A percentile compares a stretch with the other conserved stretches of the same genome.
These are phyloP conservation scores for Periparus ater DNA, from an alignment of 2,797 vertebrate genomes.

Conservation along the genomic window DNA sequence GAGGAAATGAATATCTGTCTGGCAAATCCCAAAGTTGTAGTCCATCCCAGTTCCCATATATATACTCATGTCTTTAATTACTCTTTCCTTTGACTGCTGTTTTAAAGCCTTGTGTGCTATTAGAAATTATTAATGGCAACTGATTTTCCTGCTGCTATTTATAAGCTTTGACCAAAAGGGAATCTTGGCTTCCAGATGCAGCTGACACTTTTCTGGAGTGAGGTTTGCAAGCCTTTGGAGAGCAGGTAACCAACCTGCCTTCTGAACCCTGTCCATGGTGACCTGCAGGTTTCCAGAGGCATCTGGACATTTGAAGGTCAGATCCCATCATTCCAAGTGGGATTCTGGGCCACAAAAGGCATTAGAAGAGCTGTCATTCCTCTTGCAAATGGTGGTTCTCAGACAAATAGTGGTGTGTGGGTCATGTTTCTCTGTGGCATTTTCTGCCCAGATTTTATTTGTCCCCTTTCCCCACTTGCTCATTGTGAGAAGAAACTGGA, in stretches of 20 bases:
- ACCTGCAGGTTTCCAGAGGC: neutral
- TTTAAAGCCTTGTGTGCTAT: neutral
- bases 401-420: neutral
- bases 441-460: neutral
- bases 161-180: neutral
- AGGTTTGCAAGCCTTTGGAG: neutral
- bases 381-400: neutral
- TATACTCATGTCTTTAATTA: conserved; percentile 31
- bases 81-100: neutral
- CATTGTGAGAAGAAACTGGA: neutral
- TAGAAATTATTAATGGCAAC: neutral
- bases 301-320: neutral
- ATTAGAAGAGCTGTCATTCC: neutral
- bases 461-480: neutral
- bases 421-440: fast-evolving
- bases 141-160: neutral
- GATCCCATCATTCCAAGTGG: neutral
- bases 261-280: fast-evolving
- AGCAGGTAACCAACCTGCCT: neutral
- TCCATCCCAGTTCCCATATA: conserved; percentile 1
- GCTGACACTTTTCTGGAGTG: neutral
- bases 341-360: neutral
- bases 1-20: conserved; percentile 18
- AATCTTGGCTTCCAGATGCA: neutral
- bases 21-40: conserved; percentile 24